Evolutionary conservation across 2,797 vertebrate genomes (phyloP).

Genomic region (Rousettus madagascariensis): DNA sequence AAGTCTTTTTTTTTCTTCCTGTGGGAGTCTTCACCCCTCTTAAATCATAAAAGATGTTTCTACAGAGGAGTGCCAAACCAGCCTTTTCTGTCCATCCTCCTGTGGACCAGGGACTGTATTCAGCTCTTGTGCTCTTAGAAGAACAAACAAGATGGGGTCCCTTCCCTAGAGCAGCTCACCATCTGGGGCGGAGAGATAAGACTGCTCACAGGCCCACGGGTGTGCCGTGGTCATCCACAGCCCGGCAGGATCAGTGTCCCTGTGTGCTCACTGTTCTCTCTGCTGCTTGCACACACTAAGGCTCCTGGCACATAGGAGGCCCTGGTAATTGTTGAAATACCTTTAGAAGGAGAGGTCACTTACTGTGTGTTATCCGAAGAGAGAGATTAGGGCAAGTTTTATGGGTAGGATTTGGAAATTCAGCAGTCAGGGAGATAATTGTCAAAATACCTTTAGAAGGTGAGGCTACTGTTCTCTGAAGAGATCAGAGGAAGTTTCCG

Average conservation of each 20-base stretch:
- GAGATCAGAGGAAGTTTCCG: not conserved
- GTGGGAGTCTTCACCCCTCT: not conserved
- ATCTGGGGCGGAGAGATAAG: not conserved
- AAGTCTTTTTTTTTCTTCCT: not conserved
- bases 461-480: not conserved
- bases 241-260: fast-evolving
- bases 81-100: not conserved
- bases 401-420: not conserved
- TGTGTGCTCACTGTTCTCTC: not conserved
- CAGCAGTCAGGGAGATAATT: not conserved
- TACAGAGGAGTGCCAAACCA: not conserved
- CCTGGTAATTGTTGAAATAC: not conserved
- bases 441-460: not conserved
- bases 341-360: not conserved
- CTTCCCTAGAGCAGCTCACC: not conserved
- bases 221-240: fast-evolving
- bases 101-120: not conserved
- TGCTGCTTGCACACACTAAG: not conserved
- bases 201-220: fast-evolving
- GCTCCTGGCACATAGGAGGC: not conserved
- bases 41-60: not conserved
- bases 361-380: not conserved
- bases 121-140: not conserved
- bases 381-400: not conserved
- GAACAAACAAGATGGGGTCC: not conserved